Evolutionary conservation across 2,797 vertebrate genomes (phyloP).

Genomic region (Xiphorhynchus erythropygius): DNA sequence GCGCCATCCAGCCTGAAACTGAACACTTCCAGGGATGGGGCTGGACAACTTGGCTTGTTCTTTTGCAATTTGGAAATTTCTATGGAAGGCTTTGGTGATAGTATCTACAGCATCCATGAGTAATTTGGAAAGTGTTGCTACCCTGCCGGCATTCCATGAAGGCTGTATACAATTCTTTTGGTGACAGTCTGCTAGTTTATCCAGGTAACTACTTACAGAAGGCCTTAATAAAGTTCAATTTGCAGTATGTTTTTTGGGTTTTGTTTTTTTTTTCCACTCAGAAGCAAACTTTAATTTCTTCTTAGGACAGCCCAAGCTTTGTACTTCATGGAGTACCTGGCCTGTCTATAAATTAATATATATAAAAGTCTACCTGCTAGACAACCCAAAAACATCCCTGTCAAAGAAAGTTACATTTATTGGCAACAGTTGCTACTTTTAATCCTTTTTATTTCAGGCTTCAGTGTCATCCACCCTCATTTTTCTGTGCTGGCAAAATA

Average conservation of each 20-base stretch:
- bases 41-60: background rate
- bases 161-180: background rate
- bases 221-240: background rate
- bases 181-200: background rate
- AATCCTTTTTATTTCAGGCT: conserved; percentile 31
- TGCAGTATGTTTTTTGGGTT: background rate
- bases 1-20: accelerated
- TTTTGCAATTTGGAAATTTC: background rate
- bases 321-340: background rate
- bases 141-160: background rate
- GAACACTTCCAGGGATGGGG: background rate
- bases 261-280: background rate
- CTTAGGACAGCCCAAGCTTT: background rate
- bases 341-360: background rate
- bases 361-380: conserved; percentile 21
- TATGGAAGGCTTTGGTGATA: background rate
- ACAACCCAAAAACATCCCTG: background rate
- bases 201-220: background rate
- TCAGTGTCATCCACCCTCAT: background rate
- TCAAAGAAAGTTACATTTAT: conserved; percentile 31
- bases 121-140: background rate
- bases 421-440: conserved; percentile 29
- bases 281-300: background rate
- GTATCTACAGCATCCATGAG: background rate
- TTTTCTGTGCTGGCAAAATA: conserved; percentile 13